A percentile compares a stretch with the other conserved stretches of the same genome.
Conservation (phyloP, 2,797 vertebrate species). For the Microchirus variegatus region DNA sequence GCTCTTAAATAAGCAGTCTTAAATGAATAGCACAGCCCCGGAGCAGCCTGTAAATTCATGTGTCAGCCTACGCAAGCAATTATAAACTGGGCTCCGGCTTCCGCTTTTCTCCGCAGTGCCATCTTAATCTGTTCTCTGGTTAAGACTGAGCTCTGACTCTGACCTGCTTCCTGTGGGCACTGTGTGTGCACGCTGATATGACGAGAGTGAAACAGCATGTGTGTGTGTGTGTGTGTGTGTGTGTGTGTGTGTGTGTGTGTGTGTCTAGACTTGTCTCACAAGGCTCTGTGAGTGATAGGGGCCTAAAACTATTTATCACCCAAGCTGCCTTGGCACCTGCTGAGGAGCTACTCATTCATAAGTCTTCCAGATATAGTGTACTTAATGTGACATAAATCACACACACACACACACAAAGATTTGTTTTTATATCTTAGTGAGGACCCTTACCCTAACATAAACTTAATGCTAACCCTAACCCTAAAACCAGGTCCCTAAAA, state of each 20-base stretch:
- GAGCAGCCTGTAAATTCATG: conserved; percentile 74
- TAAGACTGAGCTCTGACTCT: conserved; percentile 38
- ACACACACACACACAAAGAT: background rate
- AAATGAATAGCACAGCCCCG: conserved; percentile 67
- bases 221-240: conserved; percentile 6
- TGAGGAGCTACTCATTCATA: conserved; percentile 55
- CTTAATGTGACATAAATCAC: conserved; percentile 14
- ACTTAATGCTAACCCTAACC: too few species aligned
- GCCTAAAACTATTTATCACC: conserved; percentile 71
- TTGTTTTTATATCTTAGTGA: too few species aligned
- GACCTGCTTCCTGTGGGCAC: conserved; percentile 30
- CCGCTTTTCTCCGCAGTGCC: conserved; percentile 41
- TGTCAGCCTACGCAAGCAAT: conserved; percentile 80
- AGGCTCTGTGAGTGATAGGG: conserved; percentile 58
- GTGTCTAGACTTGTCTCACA: conserved; percentile 66
- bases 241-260: conserved; percentile 5
- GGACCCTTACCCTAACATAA: too few species aligned
- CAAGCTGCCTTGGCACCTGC: conserved; percentile 47
- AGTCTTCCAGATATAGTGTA: conserved; percentile 24
- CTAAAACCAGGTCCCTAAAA: too few species aligned
- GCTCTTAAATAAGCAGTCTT: conserved; percentile 66
- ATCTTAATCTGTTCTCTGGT: conserved; percentile 23
- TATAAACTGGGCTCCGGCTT: conserved; percentile 72
- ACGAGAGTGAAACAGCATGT: background rate
- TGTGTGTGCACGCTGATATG: conserved; percentile 21